Evolutionary conservation across 2,888 invertebrate genomes (phyloP), one percentile per base, ranked within the genome.

Genomic region (Habroteleia sp.): DNA sequence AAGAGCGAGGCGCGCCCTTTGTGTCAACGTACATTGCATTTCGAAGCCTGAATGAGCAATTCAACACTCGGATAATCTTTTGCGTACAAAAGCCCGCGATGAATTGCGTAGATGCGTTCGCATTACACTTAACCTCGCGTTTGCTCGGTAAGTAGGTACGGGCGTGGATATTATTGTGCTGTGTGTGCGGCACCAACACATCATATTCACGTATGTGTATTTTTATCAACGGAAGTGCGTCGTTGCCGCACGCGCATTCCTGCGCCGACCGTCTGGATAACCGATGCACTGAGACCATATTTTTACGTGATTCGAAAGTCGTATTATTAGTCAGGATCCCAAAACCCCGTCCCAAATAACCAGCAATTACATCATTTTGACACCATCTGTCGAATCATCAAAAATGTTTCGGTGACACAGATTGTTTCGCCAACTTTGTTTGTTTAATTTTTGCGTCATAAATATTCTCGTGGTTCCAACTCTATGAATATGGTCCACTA

Each of bases 181-280:
- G 83, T 76, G 78, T 77, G 83, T 78, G 79, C 78, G 82, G 81
- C 80, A 83, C 79, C 79, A 81, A 81, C 80, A 83, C 82, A 80
- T 82, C 82, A 82, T 80, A 80, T 84, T 79, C 44, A 46, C 42
- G 60, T 62, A 79, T 80, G 84, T 81, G 83, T 87, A 87, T 87
- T 87, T 87, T 87, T 87, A 87, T 87, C 87, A 85, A 86, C 87
- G 87, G 87, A 87, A 87, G 86, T 86, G 87, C 87, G 87, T 86
- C 83, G 87, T 84, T 83, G 84, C 82, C 82, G 81, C 84, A 85
- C 80, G 83, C 83, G 82, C 86, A 86, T 87, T 87, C 85, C 83
- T 81, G 71, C 76, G 79, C 69, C 74, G 66, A 66, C 54, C 68
- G 79, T 65, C 82, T 84, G 83, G 84, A 83, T 79, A 83, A 80